Percentiles rank a stretch among this genome's conserved stretches.
phyloP scores from a whole-genome alignment of 2,888 invertebrate species.

The Thyatira batis region DNA sequence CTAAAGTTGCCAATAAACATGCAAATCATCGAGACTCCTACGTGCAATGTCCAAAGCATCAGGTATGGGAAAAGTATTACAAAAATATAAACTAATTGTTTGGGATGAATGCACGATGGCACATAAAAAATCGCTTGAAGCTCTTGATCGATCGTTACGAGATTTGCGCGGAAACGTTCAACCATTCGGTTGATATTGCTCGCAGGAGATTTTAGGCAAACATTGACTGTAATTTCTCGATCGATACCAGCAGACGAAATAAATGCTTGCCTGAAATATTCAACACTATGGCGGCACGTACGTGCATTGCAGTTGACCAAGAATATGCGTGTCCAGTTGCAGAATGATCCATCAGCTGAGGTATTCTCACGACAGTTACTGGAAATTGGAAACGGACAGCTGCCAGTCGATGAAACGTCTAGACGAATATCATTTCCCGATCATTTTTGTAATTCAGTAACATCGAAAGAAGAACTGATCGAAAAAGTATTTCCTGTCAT shows the following conservation, averaged over 20 bases:
- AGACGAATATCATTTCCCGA: constrained; percentile 15
- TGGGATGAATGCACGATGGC: constrained; percentile 27
- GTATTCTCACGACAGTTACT: constrained; percentile 9
- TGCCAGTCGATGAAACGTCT: constrained; percentile 9
- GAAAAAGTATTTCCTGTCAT: constrained; percentile 13
- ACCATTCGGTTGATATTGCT: background rate
- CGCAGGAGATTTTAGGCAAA: constrained; percentile 18
- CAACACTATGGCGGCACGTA: constrained; percentile 22
- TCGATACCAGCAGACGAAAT: constrained; percentile 27
- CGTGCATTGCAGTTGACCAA: constrained; percentile 21
- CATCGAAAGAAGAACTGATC: constrained; percentile 13
- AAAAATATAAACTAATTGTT: constrained; percentile 16
- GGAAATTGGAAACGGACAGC: constrained; percentile 12
- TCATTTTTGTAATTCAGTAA: constrained; percentile 14
- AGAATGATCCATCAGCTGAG: constrained; percentile 8
- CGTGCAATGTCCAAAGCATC: background rate
- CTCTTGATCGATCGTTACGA: constrained; percentile 23
- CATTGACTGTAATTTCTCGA: constrained; percentile 28
- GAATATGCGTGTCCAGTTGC: constrained; percentile 13
- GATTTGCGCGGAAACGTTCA: constrained; percentile 19
- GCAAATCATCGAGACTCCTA: constrained; percentile 16
- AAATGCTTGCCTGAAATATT: constrained; percentile 28
- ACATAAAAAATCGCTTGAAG: constrained; percentile 14
- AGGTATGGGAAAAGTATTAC: background rate
- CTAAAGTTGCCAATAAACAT: constrained; percentile 27